Evolutionary conservation across 2,113 vertebrate species (phyloP), one percentile per base, ranked within the genome.

Genomic region (Actenoides lindsayi): DNA sequence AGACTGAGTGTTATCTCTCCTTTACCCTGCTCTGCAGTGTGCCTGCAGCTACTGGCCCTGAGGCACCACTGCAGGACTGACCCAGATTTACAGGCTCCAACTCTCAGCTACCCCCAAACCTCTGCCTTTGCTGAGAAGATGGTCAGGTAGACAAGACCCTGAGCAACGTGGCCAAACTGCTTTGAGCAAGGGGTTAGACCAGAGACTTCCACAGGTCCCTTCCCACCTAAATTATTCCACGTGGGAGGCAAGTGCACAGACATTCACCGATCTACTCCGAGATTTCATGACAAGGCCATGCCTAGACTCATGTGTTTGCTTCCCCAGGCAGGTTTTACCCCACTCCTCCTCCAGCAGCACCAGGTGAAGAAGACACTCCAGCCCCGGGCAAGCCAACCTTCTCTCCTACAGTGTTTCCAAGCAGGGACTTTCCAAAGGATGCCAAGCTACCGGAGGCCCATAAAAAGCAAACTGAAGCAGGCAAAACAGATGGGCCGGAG

Each of bases 401-500:
- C 74, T 84, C 16, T 77, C 16, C 31, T 51, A 39, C 62, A 46
- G 21, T 41, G 76, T 85, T 81, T 92, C 65, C 63, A 84, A 94
- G 90, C 33, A 83, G 44, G 93, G 83, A 48, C 57, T 95, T 97
- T 91, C 85, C 87, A 82, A 15, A 33, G 95, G 92, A 69, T 94
- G 88, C 42, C 90, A 88, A 89, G 54, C 39, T 82, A 69, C 37
- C 0, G 0, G 41, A 93, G 81, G 33, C 50, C 60, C 90, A 91
- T 91, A 93, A 91, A 96, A 94, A 85, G n/a, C 83, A 64, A 93
- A 87, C 39, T 41, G 69, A 96, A 94, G 87, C 90, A 96, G n/a
- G 28, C 42, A 77, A 94, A 97, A 88, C 98, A 98, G 97, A 98
- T 98, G 98, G 97, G 74, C 37, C 33, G 33, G 90, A 94, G 96